phyloP scores from a whole-genome alignment of 2,888 invertebrate species.

The Drosophila aldrichi region DNA sequence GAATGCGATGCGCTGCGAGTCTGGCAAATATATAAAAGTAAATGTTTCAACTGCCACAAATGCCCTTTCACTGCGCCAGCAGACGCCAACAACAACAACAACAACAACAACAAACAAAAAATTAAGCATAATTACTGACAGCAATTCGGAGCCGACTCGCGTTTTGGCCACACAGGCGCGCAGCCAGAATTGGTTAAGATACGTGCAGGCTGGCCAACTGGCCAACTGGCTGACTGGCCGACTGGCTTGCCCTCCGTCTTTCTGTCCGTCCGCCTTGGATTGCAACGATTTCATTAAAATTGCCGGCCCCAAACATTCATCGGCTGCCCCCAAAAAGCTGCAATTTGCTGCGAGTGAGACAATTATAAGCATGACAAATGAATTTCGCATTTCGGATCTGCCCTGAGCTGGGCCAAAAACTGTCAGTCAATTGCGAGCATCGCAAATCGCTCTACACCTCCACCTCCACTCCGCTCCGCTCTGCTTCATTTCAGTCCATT shows the following conservation, averaged over 20 bases:
- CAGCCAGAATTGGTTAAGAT: slow-evolving; percentile 33
- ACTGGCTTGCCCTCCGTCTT: background rate
- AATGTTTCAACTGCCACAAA: slow-evolving; percentile 75
- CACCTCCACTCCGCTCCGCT: background rate
- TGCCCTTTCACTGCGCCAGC: slow-evolving; percentile 62
- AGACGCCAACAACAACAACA: slow-evolving; percentile 30
- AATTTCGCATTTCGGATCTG: slow-evolving; percentile 73
- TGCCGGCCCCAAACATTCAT: slow-evolving; percentile 62
- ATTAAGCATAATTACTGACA: slow-evolving; percentile 82
- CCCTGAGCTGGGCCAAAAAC: slow-evolving; percentile 38
- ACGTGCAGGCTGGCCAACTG: slow-evolving; percentile 72
- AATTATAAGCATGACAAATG: slow-evolving; percentile 83
- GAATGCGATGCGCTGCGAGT: slow-evolving; percentile 37
- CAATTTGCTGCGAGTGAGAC: slow-evolving; percentile 77
- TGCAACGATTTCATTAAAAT: slow-evolving; percentile 81
- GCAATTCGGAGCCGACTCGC: slow-evolving; percentile 60
- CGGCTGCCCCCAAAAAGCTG: slow-evolving; percentile 58
- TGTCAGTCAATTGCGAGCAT: slow-evolving; percentile 67
- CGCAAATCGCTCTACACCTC: slow-evolving; percentile 9
- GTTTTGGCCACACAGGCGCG: slow-evolving; percentile 67
- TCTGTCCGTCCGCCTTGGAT: background rate
- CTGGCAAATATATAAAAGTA: slow-evolving; percentile 60
- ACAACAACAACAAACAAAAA: slow-evolving; percentile 41
- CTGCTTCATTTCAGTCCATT: background rate
- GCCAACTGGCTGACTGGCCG: slow-evolving; percentile 10